Evolutionary conservation across 2,888 invertebrate genomes (phyloP).

Genomic region (Acleris cristana): DNA sequence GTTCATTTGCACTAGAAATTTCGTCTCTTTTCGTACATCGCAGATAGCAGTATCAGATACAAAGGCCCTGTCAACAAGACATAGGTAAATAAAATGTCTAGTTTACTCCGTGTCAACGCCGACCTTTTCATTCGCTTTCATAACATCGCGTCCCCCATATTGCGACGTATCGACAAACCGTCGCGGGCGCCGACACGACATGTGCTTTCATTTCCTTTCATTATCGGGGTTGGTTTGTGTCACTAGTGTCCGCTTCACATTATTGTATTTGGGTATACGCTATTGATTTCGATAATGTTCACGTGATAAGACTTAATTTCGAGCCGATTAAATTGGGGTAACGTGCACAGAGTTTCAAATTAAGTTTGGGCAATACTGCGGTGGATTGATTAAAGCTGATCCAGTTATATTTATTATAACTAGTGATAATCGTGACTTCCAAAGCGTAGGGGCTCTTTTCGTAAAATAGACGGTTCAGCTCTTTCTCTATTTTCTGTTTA

Average conservation of each 20-base stretch:
- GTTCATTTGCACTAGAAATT: not conserved
- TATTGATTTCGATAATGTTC: not conserved
- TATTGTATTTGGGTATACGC: too few species aligned
- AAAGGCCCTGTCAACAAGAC: constrained; percentile 22
- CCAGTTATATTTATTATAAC: too few species aligned
- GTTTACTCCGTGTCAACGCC: constrained; percentile 20
- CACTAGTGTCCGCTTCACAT: not conserved
- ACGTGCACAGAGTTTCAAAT: too few species aligned
- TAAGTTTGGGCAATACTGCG: too few species aligned
- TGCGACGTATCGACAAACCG: constrained; percentile 19
- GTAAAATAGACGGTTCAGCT: too few species aligned
- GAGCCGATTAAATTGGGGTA: too few species aligned
- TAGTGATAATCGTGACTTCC: too few species aligned
- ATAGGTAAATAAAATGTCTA: constrained; percentile 30
- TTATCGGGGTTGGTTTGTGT: constrained; percentile 2
- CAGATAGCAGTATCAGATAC: constrained; percentile 1
- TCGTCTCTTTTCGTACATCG: not conserved
- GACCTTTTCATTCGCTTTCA: constrained; percentile 28
- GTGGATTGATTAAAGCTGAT: too few species aligned
- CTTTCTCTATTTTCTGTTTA: too few species aligned
- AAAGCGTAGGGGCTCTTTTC: too few species aligned
- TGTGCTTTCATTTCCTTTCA: constrained; percentile 14
- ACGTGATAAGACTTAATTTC: not conserved
- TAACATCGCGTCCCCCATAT: constrained; percentile 13
- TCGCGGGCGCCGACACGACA: constrained; percentile 9